Percentiles rank a stretch among this genome's conserved stretches.
Evolutionary conservation across 2,113 vertebrate genomes (phyloP).

Genomic region (Pongo abelii): DNA sequence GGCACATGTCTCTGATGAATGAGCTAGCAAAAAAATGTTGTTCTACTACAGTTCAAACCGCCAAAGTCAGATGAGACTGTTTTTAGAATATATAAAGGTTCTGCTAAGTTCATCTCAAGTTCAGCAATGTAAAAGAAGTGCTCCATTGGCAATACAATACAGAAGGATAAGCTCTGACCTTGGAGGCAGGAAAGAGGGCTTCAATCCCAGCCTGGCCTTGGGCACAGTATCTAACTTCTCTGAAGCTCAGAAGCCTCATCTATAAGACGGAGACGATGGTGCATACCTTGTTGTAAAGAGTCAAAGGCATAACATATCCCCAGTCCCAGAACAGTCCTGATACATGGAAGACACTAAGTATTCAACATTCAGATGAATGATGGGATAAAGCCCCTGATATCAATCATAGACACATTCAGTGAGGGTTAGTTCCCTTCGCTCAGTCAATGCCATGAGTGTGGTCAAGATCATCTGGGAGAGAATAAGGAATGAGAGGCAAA

Average conservation of each 20-base stretch:
- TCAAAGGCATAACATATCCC: neutral
- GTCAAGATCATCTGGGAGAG: neutral
- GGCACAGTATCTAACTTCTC: neutral
- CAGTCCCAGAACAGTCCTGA: neutral
- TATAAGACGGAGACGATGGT: neutral
- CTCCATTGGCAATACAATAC: fast-evolving
- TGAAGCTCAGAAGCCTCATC: neutral
- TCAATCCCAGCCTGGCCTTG: neutral
- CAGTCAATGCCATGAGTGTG: neutral
- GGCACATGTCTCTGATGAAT: constrained; percentile 53
- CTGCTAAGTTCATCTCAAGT: constrained; percentile 54
- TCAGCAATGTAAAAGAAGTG: neutral
- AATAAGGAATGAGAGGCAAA: neutral
- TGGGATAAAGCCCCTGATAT: neutral
- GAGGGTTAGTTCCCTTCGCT: neutral
- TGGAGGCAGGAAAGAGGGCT: neutral
- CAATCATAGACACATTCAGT: neutral
- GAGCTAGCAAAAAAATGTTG: constrained; percentile 45
- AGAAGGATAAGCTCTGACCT: neutral
- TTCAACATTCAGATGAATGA: neutral
- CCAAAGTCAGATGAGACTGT: constrained; percentile 18
- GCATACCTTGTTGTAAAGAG: neutral
- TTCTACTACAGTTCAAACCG: constrained; percentile 23
- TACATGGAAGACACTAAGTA: neutral
- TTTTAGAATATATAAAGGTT: constrained; percentile 51